Base-by-base conservation (phyloP, 2,888 invertebrate genomes). In the Lasioglossum zephyrum region DNA sequence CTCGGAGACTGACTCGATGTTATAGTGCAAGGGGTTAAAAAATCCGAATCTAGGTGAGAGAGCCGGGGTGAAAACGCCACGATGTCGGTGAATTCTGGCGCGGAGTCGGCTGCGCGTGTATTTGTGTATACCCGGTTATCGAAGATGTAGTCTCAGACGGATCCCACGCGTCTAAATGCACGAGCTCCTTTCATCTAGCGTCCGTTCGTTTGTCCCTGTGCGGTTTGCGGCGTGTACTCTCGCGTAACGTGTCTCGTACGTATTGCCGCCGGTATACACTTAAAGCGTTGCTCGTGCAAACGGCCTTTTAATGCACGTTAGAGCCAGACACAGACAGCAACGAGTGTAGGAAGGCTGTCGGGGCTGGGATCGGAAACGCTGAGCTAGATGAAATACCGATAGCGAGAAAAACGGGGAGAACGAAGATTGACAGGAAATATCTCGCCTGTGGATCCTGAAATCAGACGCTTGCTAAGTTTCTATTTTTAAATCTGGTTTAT, bases 111-210 rank as follows among this genome's bases (percentile, higher is more conserved):
- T 60, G 53, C 4, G 3, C 2, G 22, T 8, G 22, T 8, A 1
- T 8, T 22, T 36, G 66, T 57, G 53, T 31, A 53, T 31, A 70
- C 79, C 26, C 79, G 53, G 73, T 60, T 80, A 88, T 88, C 85
- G 85, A 79, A 88, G 86, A 82, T 81, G 81, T 72, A 81, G 84
- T 85, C 81, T 81, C 78, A 69, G 84, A 81, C 82, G 66, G 80
- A 86, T 92, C 92, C 88, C 91, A 92, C 92, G 92, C 90, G 88
- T 90, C 89, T 92, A 88, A 92, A 93, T 90, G 89, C 92, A 82
- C 87, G 80, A 84, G 86, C 66, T 85, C 87, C 91, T 92, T 92
- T 92, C 89, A 91, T 90, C 85, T 88, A 81, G 84, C 88, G 83
- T 90, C 89, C 91, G 87, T 89, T 86, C 84, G 89, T 89, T 90